phyloP scores from a whole-genome alignment of 2,888 invertebrate species.

The Agonum fuliginosum region DNA sequence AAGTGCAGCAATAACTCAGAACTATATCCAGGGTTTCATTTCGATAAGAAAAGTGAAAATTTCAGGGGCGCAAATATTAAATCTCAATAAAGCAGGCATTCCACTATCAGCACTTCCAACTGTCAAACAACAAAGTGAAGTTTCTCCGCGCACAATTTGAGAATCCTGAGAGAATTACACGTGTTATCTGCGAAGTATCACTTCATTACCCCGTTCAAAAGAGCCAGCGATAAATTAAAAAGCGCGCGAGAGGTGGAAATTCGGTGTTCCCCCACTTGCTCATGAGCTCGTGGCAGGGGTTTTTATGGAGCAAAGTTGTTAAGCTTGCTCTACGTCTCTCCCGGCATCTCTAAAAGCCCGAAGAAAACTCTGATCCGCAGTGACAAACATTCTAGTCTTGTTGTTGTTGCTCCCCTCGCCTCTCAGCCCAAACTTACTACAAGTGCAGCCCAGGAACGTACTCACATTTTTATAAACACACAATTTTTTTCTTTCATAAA shows the following conservation, averaged over 20 bases:
- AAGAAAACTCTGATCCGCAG: constrained; percentile 42
- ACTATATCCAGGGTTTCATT: constrained; percentile 7
- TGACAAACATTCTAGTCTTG: constrained; percentile 43
- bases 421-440: background rate
- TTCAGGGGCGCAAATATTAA: constrained; percentile 27
- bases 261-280: background rate
- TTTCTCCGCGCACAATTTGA: constrained; percentile 5
- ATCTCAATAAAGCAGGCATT: constrained; percentile 17
- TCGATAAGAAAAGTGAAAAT: constrained; percentile 36
- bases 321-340: constrained; percentile 27
- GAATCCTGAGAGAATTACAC: constrained; percentile 33
- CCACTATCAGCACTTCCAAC: constrained; percentile 22
- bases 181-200: constrained; percentile 37
- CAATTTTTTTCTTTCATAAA: background rate
- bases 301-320: constrained; percentile 40
- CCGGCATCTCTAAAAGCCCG: constrained; percentile 31
- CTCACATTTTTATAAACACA: too few relatives aligned
- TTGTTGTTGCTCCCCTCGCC: constrained; percentile 13
- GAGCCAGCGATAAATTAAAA: constrained; percentile 39
- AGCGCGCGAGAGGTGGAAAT: constrained; percentile 17
- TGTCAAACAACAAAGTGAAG: constrained; percentile 24
- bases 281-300: constrained; percentile 30
- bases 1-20: background rate
- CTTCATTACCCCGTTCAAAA: constrained; percentile 44
- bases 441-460: background rate